Evolutionary conservation across 2,888 invertebrate species (phyloP).

Genomic region (Spodoptera littoralis): DNA sequence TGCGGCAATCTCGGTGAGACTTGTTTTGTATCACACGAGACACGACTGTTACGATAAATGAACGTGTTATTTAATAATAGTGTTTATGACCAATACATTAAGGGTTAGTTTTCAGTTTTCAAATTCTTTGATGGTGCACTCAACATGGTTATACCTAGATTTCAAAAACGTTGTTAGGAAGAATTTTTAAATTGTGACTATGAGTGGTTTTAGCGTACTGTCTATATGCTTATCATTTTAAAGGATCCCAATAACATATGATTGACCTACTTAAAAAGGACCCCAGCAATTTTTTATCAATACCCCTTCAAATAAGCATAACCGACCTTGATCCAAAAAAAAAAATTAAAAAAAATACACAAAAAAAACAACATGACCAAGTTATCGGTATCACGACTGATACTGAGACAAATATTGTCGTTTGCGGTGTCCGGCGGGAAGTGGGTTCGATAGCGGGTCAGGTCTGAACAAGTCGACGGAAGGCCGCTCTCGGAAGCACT

Average conservation of each 20-base stretch:
- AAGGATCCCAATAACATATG: too few species aligned
- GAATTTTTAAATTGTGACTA: too few species aligned
- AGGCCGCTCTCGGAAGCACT: constrained; percentile 76
- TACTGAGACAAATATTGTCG: constrained; percentile 53
- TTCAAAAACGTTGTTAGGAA: too few species aligned
- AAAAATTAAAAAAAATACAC: constrained; percentile 11
- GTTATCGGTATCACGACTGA: constrained; percentile 47
- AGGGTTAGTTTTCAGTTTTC: too few species aligned
- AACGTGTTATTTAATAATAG: too few species aligned
- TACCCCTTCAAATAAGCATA: neutral
- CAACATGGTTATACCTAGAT: too few species aligned
- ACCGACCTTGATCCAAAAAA: constrained; percentile 47
- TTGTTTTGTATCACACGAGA: constrained; percentile 31
- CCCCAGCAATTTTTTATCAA: neutral
- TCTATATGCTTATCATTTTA: too few species aligned
- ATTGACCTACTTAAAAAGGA: neutral
- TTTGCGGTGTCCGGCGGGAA: constrained; percentile 85
- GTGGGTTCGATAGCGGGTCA: constrained; percentile 78
- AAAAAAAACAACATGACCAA: constrained; percentile 28
- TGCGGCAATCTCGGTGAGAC: constrained; percentile 37
- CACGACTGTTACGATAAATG: constrained; percentile 21
- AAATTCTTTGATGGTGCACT: too few species aligned
- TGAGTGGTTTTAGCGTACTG: too few species aligned
- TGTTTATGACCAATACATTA: too few species aligned
- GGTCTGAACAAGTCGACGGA: constrained; percentile 79